phyloP scores from a whole-genome alignment of 1,140 invertebrate species.

The Zaprionus davidi region DNA sequence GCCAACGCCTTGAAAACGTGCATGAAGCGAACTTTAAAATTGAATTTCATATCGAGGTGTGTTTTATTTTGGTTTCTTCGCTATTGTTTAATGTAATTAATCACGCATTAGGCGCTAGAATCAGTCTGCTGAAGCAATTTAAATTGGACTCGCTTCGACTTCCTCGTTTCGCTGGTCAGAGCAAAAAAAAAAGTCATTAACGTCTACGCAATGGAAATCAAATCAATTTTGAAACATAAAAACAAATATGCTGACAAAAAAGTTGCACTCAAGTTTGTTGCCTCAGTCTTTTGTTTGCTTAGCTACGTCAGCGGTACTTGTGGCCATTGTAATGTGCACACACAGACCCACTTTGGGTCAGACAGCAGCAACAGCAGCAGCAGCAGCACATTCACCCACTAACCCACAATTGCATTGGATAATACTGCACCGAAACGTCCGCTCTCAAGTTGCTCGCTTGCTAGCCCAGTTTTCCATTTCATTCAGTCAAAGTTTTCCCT shows the following conservation, averaged over 20 bases:
- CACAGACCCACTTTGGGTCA: constrained; percentile 44
- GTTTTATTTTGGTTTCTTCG: constrained; percentile 17
- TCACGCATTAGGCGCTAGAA: constrained; percentile 58
- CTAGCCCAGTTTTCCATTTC: constrained; percentile 58
- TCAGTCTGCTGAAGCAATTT: constrained; percentile 46
- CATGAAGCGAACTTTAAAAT: constrained; percentile 51
- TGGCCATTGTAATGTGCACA: constrained; percentile 67
- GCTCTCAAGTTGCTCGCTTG: constrained; percentile 25
- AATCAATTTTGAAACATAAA: constrained; percentile 1
- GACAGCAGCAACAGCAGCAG: constrained; percentile 16
- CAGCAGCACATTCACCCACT: constrained; percentile 73
- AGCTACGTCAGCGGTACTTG: constrained; percentile 32
- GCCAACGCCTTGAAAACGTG: constrained; percentile 61
- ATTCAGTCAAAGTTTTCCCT: constrained; percentile 32
- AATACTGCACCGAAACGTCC: constrained; percentile 13
- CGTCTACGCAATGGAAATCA: constrained; percentile 9
- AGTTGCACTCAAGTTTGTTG: constrained; percentile 30
- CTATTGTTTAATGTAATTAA: constrained; percentile 69
- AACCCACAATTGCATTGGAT: constrained; percentile 72
- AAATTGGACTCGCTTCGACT: constrained; percentile 55
- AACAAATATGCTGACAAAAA: constrained; percentile 4
- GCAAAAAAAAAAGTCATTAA: constrained; percentile 37
- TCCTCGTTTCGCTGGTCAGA: constrained; percentile 38
- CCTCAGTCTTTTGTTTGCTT: constrained; percentile 39
- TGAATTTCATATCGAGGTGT: constrained; percentile 57